Conservation (phyloP, 2,888 invertebrate genomes). For the Erebia epiphron region DNA sequence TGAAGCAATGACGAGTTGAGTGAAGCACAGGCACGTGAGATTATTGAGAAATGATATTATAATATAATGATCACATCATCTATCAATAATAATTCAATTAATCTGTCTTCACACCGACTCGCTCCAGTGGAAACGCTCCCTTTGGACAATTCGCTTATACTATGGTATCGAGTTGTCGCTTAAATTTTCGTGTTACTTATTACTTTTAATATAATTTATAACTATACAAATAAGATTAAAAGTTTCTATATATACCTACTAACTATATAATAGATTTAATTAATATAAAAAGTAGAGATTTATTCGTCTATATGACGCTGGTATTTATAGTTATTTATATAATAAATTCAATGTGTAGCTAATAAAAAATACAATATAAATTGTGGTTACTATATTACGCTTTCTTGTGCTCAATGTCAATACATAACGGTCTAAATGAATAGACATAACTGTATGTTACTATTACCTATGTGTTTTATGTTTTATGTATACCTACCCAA, state of each 20-base stretch:
- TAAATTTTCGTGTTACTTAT: conserved; percentile 60
- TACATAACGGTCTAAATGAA: conserved; percentile 68
- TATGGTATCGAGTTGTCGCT: conserved; percentile 46
- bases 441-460: conserved; percentile 23
- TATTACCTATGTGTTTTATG: background rate
- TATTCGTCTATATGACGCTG: conserved; percentile 79
- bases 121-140: too few species aligned
- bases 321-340: conserved; percentile 61
- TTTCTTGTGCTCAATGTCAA: conserved; percentile 78
- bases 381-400: conserved; percentile 61
- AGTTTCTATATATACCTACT: conserved; percentile 55
- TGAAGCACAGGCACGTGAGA: too few species aligned
- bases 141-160: background rate
- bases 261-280: conserved; percentile 43
- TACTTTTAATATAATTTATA: conserved; percentile 58
- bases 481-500: conserved; percentile 11
- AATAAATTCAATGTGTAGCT: conserved; percentile 49
- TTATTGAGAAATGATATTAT: too few species aligned
- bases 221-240: conserved; percentile 64
- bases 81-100: too few species aligned
- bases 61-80: too few species aligned
- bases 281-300: conserved; percentile 54
- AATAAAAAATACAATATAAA: conserved; percentile 47
- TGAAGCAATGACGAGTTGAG: too few species aligned
- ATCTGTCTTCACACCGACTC: too few species aligned